phyloP scores from a whole-genome alignment of 2,113 vertebrate species.

The Crotalus horridus region DNA sequence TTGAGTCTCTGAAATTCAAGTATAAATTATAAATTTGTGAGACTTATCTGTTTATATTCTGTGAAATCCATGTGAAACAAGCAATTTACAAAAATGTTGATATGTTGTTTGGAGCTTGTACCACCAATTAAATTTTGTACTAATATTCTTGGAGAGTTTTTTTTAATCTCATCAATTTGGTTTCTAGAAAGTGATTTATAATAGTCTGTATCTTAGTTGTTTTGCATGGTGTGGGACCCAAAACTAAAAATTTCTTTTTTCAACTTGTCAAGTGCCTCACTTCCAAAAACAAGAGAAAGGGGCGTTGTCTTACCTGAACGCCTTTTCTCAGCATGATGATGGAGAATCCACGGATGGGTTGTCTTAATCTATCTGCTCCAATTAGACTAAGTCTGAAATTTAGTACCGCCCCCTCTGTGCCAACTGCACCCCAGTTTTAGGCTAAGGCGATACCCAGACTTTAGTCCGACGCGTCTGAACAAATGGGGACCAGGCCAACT shows the following conservation, averaged over 20 bases:
- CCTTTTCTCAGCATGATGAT: no score
- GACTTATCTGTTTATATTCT: not conserved
- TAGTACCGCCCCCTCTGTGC: no score
- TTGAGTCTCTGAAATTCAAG: not conserved
- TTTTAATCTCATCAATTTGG: not conserved
- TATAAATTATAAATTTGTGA: not conserved
- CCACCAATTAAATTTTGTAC: not conserved
- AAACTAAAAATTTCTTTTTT: not conserved
- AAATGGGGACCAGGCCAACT: no score
- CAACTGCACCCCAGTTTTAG: no score
- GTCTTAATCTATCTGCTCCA: no score
- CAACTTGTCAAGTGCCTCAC: not conserved
- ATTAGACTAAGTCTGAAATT: no score
- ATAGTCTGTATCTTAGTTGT: not conserved
- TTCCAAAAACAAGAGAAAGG: not conserved
- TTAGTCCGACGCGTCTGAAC: no score
- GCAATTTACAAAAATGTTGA: not conserved
- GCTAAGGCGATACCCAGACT: no score
- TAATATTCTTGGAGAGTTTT: not conserved
- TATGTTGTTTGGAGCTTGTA: not conserved
- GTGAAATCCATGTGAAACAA: not conserved
- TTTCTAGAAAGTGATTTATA: not conserved
- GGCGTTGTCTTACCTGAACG: no score
- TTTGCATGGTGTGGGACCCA: not conserved
- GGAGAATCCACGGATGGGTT: no score